Conservation (phyloP, 2,113 vertebrate genomes). For the Catagonus wagneri region DNA sequence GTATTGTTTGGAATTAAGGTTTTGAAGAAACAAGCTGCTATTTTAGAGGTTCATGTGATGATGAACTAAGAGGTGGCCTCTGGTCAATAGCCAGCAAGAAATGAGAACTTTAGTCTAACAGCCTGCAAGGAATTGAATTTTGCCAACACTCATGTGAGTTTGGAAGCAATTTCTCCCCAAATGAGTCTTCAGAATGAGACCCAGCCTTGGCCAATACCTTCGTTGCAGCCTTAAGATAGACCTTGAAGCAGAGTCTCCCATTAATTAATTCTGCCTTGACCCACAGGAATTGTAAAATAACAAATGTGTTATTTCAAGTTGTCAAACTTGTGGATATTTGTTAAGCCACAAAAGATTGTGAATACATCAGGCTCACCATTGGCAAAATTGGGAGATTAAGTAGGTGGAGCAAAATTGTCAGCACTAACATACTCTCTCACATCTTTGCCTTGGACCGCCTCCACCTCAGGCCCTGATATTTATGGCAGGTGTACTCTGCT, state of each 20-base stretch:
- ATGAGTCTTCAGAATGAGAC: background rate
- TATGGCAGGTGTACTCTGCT: rapidly evolving
- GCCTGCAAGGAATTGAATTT: background rate
- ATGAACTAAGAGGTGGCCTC: background rate
- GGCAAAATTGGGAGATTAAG: background rate
- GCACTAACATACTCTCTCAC: background rate
- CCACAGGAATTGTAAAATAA: background rate
- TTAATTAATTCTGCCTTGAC: background rate
- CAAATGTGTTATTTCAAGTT: background rate
- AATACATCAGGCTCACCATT: background rate
- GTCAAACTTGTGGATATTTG: background rate
- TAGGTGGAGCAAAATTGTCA: background rate
- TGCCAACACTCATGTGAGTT: background rate
- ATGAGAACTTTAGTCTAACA: background rate
- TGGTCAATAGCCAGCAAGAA: background rate
- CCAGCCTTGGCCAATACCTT: background rate
- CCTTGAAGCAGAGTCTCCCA: background rate
- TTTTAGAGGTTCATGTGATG: background rate
- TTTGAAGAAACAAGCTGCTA: background rate
- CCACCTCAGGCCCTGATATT: background rate
- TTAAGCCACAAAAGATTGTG: background rate
- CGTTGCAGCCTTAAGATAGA: background rate
- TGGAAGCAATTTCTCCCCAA: background rate
- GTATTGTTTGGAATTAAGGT: background rate
- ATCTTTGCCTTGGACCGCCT: background rate